Evolutionary conservation across 2,888 invertebrate species (phyloP).

Genomic region (Penaeus monodon): DNA sequence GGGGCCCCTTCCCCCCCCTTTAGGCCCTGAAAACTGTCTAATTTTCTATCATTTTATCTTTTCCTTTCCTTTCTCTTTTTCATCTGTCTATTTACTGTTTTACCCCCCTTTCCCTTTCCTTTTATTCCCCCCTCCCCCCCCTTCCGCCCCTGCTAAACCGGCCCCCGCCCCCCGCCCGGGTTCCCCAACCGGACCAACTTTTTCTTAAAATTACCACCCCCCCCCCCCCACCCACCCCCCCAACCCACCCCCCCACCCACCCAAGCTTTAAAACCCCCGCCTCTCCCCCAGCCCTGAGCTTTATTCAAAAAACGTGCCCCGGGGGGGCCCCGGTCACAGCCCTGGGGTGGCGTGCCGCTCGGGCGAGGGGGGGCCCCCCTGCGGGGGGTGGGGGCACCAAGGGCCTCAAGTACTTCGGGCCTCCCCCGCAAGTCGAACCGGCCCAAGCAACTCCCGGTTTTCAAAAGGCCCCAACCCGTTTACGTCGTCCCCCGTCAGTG

Average conservation of each 20-base stretch:
- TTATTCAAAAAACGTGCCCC: too few relatives aligned
- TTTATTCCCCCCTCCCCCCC: background rate
- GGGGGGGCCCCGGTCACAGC: too few relatives aligned
- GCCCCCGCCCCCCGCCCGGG: background rate
- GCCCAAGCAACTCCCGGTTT: too few relatives aligned
- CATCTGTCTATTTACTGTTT: too few relatives aligned
- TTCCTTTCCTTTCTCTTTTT: too few relatives aligned
- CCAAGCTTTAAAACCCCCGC: background rate
- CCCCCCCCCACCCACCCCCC: background rate
- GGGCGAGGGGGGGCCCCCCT: constrained; percentile 70
- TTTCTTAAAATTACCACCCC: background rate
- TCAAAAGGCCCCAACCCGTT: too few relatives aligned
- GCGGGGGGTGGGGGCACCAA: constrained; percentile 77
- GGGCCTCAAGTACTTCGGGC: constrained; percentile 83
- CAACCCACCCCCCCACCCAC: background rate
- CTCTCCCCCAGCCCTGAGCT: constrained; percentile 78
- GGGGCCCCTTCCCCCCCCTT: too few relatives aligned
- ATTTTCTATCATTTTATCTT: too few relatives aligned
- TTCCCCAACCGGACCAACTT: background rate
- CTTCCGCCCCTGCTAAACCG: too few relatives aligned
- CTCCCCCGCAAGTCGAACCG: too few relatives aligned
- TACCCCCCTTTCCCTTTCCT: background rate
- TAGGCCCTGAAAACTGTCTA: too few relatives aligned
- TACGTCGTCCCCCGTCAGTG: too few relatives aligned
- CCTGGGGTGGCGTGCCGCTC: constrained; percentile 80